Conservation (phyloP, 2,797 vertebrate species). For the Bradypus variegatus region DNA sequence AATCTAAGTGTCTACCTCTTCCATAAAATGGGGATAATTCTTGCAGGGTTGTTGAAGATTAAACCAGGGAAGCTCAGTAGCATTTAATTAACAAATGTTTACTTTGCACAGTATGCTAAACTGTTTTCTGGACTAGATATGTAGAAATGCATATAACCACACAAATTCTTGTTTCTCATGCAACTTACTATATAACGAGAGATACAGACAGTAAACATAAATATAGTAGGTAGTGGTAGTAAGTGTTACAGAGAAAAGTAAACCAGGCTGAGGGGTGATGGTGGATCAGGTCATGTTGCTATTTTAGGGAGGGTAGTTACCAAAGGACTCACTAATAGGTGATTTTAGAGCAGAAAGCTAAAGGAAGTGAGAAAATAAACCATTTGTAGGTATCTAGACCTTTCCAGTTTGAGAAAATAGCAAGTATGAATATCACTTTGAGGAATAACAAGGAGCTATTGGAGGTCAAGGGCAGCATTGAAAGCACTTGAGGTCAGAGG, state of each 20-base stretch:
- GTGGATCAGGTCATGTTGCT: neutral
- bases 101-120: neutral
- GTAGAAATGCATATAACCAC: neutral
- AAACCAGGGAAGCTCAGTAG: neutral
- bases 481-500: neutral
- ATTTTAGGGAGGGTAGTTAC: neutral
- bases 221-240: neutral
- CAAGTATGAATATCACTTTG: neutral
- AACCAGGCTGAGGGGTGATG: neutral
- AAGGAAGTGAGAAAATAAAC: neutral
- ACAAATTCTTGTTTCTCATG: neutral
- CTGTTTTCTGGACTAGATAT: neutral
- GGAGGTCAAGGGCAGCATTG: neutral
- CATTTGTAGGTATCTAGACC: neutral
- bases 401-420: neutral
- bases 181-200: neutral
- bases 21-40: neutral
- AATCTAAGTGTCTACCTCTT: neutral
- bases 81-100: neutral
- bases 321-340: neutral
- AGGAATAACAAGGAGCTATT: neutral
- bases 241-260: neutral
- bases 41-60: conserved; percentile 4
- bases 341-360: neutral
- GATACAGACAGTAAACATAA: neutral